These are phyloP conservation scores for Mastomys natalensis DNA, from an alignment of 2,113 vertebrate genomes.

Conservation along the genomic window DNA sequence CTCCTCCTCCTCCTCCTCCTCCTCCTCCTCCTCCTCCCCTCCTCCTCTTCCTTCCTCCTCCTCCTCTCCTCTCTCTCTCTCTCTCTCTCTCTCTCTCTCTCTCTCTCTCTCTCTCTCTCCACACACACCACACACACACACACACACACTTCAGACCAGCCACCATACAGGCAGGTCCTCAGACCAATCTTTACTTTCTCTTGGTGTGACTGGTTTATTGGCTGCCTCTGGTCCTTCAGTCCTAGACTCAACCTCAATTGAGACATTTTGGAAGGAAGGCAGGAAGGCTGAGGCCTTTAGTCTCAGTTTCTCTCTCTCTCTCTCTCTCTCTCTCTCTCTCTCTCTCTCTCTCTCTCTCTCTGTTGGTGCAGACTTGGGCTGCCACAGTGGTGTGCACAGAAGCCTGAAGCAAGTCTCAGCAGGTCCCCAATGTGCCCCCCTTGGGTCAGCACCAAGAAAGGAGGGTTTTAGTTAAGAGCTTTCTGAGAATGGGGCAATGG, in stretches of 20 bases:
- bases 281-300: background rate
- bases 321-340: no score
- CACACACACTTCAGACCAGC: background rate
- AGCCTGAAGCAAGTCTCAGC: background rate
- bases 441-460: background rate
- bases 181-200: background rate
- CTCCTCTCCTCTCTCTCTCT: no score
- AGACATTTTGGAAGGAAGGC: background rate
- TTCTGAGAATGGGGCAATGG: background rate
- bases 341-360: background rate
- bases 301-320: no score
- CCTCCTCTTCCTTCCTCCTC: no score
- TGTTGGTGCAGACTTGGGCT: background rate
- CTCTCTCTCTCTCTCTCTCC: no score
- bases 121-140: background rate
- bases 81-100: no score
- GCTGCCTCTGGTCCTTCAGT: background rate
- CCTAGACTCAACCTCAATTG: no score
- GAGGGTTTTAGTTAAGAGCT: background rate
- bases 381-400: background rate
- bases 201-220: background rate
- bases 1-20: no score
- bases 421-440: background rate
- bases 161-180: fast-evolving
- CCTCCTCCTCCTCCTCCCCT: no score